phyloP scores from a whole-genome alignment of 2,113 vertebrate genomes.

The Otolemur garnettii region DNA sequence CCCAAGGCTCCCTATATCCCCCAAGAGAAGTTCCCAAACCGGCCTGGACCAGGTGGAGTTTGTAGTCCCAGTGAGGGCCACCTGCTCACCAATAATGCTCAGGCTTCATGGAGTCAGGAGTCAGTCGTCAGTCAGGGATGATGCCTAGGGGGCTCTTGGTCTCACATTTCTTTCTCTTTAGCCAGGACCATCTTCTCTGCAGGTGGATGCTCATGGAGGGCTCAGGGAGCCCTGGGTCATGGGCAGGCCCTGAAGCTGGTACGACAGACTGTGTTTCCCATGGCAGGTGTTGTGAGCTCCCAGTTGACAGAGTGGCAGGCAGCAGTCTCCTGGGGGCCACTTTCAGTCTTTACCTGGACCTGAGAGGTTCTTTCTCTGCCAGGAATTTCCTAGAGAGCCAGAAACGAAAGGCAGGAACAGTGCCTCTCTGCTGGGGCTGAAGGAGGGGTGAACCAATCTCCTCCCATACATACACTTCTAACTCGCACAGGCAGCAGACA shows the following conservation, averaged over 20 bases:
- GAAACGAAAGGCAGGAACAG: neutral
- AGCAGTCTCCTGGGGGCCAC: neutral
- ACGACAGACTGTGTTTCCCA: accelerated
- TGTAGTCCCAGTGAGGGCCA: neutral
- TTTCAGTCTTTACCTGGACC: neutral
- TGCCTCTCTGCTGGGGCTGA: neutral
- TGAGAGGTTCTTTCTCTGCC: neutral
- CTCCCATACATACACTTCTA: neutral
- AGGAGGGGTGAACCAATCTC: neutral
- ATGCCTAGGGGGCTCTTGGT: neutral
- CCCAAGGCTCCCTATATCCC: accelerated
- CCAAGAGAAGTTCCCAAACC: neutral
- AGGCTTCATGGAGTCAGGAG: neutral
- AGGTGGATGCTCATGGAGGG: accelerated
- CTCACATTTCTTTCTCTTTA: neutral
- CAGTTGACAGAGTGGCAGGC: neutral
- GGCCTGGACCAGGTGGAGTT: neutral
- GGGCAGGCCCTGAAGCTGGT: neutral
- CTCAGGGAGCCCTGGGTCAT: accelerated
- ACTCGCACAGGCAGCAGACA: neutral
- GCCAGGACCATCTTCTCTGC: neutral
- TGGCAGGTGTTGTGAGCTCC: neutral
- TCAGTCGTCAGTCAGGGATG: no score
- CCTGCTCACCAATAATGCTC: neutral
- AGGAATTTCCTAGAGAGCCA: neutral